Base-by-base conservation (phyloP, 2,113 vertebrate genomes). In the Aegotheles bennettii region DNA sequence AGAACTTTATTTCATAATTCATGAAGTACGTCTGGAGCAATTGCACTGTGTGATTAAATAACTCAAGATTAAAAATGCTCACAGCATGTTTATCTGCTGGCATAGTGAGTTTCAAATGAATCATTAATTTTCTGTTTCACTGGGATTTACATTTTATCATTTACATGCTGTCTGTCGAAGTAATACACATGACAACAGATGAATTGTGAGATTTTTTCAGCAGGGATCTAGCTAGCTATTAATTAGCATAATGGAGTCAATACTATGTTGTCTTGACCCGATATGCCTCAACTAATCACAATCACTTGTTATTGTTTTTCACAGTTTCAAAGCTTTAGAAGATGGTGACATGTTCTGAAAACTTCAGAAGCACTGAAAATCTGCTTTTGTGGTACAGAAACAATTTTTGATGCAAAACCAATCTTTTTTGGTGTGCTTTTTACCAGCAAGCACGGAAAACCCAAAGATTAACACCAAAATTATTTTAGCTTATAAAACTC, bases 1-100 rank as follows among this genome's bases (percentile, higher is more conserved):
- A 96, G 75, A 94, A 90, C 81, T 93, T 71, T 91, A 82, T 96
- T 98, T 98, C 94, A 98, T 98, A 98, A 98, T 98, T 98, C 96
- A 98, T 97, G 96, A 97, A 95, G 87, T 95, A 97, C 90, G 97
- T 96, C 93, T 97, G 91, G 96, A 96, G 68, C 96, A 95, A 97
- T 96, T 98, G 93, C 90, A 97, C 84, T 87, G 67, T 95, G 92
- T 95, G 96, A 98, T 97, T 98, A 97, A 98, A 97, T 97, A 98
- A 96, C 93, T 96, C 78, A 87, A 96, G 92, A 97, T 97, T 98
- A 96, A 97, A 98, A 97, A 97, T 95, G 94, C 94, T 97, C 96
- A 95, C 94, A 97, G 96, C 93, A 93, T 97, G 96, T 96, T 96
- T 97, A 91, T 98, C 94, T 95, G 89, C 83, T 97, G 82, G 94